Conservation (phyloP, 2,113 vertebrate genomes). For the Hippocampus guttulatus region DNA sequence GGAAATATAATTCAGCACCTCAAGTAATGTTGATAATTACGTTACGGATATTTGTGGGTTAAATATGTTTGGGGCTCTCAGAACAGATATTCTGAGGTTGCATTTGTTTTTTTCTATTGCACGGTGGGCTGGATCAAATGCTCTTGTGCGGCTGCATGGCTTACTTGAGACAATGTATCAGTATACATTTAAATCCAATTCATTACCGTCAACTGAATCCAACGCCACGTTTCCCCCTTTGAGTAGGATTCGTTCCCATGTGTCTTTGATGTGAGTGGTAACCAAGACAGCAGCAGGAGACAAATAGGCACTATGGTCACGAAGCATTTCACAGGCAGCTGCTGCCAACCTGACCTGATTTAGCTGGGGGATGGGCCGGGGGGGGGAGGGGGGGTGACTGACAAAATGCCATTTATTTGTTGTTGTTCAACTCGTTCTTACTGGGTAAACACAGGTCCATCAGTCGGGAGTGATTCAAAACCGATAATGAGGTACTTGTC, state of each 20-base stretch:
- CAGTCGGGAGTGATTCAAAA: constrained; percentile 26
- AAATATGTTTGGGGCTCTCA: neutral
- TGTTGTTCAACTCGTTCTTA: constrained; percentile 17
- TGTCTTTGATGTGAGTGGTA: constrained; percentile 12
- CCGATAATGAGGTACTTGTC: constrained; percentile 43
- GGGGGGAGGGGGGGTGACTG: constrained; percentile 24
- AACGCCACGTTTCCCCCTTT: neutral
- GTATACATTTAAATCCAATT: neutral
- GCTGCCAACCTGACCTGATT: constrained; percentile 35
- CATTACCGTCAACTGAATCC: neutral
- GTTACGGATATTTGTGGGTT: neutral
- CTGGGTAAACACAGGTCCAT: constrained; percentile 31
- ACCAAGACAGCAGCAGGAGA: constrained; percentile 29
- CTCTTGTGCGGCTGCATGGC: neutral
- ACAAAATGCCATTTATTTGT: constrained; percentile 28
- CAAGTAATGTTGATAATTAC: neutral
- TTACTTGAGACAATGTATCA: neutral
- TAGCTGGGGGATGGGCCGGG: constrained; percentile 24
- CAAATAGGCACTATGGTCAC: constrained; percentile 71
- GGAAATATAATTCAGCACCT: neutral
- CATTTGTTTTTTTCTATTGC: neutral
- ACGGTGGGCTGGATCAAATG: neutral
- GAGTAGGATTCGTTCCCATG: neutral
- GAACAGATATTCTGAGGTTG: neutral
- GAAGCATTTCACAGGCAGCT: constrained; percentile 50